Evolutionary conservation across 2,113 vertebrate species (phyloP).

Genomic region (Talpa occidentalis): DNA sequence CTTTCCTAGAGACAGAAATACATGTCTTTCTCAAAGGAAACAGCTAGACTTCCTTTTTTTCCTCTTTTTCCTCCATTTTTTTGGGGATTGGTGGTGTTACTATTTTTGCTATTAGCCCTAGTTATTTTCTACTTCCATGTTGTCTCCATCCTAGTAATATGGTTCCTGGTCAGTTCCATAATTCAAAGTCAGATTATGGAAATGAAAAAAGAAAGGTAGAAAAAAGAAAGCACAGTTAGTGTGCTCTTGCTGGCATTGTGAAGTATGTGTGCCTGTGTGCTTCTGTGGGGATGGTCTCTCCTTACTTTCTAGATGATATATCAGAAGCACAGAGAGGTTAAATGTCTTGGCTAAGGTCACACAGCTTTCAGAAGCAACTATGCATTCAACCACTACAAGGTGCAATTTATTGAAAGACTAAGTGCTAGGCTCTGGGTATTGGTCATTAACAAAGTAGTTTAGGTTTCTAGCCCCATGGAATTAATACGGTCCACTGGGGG

Average conservation of each 20-base stretch:
- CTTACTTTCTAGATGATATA: background rate
- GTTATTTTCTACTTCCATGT: conserved; percentile 68
- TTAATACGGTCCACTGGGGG: background rate
- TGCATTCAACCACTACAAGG: background rate
- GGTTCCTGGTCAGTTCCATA: conserved; percentile 56
- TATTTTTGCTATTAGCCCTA: background rate
- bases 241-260: conserved; percentile 62
- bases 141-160: conserved; percentile 63
- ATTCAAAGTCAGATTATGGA: conserved; percentile 77
- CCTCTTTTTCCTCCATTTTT: background rate
- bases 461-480: background rate
- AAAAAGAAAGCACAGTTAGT: conserved; percentile 69
- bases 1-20: background rate
- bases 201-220: conserved; percentile 53
- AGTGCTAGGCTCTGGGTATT: background rate
- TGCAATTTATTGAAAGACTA: background rate
- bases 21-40: conserved; percentile 1
- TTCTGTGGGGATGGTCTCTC: background rate
- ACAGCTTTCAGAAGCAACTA: background rate
- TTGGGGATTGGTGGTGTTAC: too few species aligned
- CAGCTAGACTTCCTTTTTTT: background rate
- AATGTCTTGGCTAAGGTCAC: background rate
- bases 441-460: background rate
- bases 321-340: background rate
- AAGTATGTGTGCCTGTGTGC: background rate